phyloP scores from a whole-genome alignment of 2,113 vertebrate genomes.

The Ptilonorhynchus violaceus region DNA sequence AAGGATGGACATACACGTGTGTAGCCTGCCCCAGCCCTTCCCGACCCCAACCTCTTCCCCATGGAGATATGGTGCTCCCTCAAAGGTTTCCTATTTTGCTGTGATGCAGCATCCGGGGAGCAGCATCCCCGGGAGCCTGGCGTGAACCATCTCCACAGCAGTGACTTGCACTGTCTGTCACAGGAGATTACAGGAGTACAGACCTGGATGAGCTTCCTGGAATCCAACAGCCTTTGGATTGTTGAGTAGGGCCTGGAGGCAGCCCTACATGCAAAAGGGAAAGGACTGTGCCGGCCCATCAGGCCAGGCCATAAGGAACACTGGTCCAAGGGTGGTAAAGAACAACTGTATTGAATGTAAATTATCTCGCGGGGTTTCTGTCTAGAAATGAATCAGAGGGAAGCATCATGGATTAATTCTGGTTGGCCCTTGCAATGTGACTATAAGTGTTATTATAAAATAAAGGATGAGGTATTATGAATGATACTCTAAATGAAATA shows the following conservation, averaged over 20 bases:
- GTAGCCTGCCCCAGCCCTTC: not conserved
- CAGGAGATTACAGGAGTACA: not conserved
- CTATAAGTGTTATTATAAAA: not conserved
- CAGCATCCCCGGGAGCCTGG: not conserved
- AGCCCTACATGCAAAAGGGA: not conserved
- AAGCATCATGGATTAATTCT: not conserved
- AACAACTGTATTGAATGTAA: not conserved
- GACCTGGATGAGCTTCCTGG: not conserved
- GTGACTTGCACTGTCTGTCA: not conserved
- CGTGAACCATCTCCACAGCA: not conserved
- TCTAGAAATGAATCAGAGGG: not conserved
- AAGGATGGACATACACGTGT: rapidly evolving
- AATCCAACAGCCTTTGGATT: rapidly evolving
- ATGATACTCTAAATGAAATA: not conserved
- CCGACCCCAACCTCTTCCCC: not conserved
- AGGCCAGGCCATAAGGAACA: not conserved
- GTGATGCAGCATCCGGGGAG: not conserved
- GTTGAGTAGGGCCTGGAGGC: not conserved
- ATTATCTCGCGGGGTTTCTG: not conserved
- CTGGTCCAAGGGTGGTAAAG: not conserved
- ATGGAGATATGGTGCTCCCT: rapidly evolving
- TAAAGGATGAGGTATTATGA: not conserved
- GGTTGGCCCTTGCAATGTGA: not conserved
- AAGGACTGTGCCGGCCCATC: not conserved
- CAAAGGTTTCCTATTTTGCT: rapidly evolving